phyloP scores from a whole-genome alignment of 2,797 vertebrate species.

The Pseudochirops corinnae region DNA sequence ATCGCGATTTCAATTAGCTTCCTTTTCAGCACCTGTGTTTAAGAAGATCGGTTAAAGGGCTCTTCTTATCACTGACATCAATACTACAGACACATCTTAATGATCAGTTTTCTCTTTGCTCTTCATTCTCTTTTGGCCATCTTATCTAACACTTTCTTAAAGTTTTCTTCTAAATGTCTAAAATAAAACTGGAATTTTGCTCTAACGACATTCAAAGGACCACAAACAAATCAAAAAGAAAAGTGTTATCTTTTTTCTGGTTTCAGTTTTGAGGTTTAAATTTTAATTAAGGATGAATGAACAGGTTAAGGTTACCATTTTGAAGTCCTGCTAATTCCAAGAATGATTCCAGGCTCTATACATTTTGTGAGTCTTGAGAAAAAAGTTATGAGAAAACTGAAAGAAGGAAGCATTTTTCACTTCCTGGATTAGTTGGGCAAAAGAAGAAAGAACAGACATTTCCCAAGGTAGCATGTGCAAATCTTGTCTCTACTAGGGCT shows the following conservation, averaged over 20 bases:
- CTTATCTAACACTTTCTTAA: conserved; percentile 16
- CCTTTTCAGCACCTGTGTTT: conserved; percentile 28
- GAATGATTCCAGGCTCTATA: background rate
- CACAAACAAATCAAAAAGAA: conserved; percentile 13
- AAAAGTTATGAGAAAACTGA: background rate
- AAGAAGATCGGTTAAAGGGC: conserved; percentile 38
- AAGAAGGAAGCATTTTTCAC: background rate
- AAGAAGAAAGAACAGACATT: fast-evolving
- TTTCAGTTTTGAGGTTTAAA: background rate
- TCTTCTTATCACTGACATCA: conserved; percentile 35
- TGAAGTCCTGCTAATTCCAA: background rate
- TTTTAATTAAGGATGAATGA: conserved; percentile 27
- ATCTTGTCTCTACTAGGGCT: background rate
- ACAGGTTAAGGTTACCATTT: background rate
- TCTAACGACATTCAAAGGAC: background rate
- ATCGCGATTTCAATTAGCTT: conserved; percentile 25
- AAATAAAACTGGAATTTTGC: background rate
- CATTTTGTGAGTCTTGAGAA: background rate
- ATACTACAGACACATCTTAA: conserved; percentile 18
- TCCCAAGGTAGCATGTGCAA: background rate
- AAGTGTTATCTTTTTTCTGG: background rate
- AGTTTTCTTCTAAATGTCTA: conserved; percentile 34
- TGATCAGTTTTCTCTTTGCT: conserved; percentile 26
- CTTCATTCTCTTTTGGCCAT: conserved; percentile 20
- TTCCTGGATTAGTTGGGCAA: background rate